Evolutionary conservation across 2,113 vertebrate genomes (phyloP), one percentile per base, ranked within the genome.

Genomic region (Motacilla tschutschensis): DNA sequence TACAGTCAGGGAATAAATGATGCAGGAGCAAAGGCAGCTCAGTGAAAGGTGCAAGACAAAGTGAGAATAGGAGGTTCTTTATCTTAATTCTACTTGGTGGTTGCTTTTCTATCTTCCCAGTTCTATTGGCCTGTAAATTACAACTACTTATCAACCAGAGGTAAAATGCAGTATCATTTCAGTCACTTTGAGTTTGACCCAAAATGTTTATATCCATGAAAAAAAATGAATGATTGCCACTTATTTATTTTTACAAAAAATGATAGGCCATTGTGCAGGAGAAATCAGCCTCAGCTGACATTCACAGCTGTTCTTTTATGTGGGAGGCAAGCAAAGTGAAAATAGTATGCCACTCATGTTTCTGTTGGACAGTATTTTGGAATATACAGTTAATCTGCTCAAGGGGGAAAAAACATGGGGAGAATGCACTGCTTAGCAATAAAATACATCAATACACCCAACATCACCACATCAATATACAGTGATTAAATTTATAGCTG

Each of bases 141-240:
- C 90, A 83, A 74, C 93, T 90, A 92, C 93, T 93, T 93, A 93
- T 93, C 93, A 92, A 90, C 64, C 50, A 77, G 92, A 88, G 87
- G 81, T 92, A 93, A 91, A 93, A 92, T 40, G 69, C 79, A 92
- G 85, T 94, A 93, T 94, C 88, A 93, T 91, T 93, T 93, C 90
- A 92, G 90, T 94, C 92, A 93, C 86, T 95, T 95, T 92, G 90
- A 94, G 90, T 91, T 91, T 93, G 88, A 94, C 90, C 93, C 38
- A 14, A 88, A 88, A 79, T 93, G 92, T 94, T 95, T 92, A 92
- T 91, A 87, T 57, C 83, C 75, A 57, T 74, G 63, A 75, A 85
- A 88, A 87, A 73, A 88, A 89, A 33, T 17, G 75, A 90, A 87
- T 79, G 64, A 88, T 92, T 92, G 81, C 64, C 82, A 87, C 60